Evolutionary conservation across 2,113 vertebrate species (phyloP).

Genomic region (Spea multiplicata): DNA sequence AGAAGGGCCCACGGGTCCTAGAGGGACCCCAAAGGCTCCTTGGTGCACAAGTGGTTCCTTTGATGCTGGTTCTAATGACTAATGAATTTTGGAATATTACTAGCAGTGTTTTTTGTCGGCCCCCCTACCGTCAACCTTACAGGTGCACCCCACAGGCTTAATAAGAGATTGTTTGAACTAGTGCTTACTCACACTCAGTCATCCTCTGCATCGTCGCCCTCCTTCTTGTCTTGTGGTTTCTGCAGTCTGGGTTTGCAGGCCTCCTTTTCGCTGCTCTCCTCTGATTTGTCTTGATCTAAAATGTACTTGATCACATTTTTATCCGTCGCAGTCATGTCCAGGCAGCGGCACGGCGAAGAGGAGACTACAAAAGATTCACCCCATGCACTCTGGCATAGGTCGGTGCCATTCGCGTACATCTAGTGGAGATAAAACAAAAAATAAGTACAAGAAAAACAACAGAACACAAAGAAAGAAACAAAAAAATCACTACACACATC

Average conservation of each 20-base stretch:
- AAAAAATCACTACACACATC: no score
- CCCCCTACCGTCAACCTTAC: no score
- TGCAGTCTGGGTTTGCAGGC: conserved; percentile 53
- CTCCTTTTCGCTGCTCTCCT: conserved; percentile 51
- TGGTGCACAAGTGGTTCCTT: no score
- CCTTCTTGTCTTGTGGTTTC: conserved; percentile 4
- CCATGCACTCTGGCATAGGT: conserved; percentile 67
- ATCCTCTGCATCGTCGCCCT: background rate
- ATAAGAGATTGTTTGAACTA: background rate
- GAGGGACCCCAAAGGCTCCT: no score
- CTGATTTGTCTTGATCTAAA: conserved; percentile 47
- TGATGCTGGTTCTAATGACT: no score
- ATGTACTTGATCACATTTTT: conserved; percentile 50
- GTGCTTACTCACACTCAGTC: background rate
- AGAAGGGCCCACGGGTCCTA: no score
- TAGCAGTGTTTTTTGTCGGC: no score
- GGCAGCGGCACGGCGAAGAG: conserved; percentile 61
- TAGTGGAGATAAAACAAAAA: conserved; percentile 45
- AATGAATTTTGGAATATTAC: no score
- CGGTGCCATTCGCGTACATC: conserved; percentile 60
- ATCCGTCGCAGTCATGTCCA: conserved; percentile 63
- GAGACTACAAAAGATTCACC: conserved; percentile 60
- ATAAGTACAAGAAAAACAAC: no score
- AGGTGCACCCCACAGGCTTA: no score
- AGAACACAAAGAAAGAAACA: no score